phyloP scores from a whole-genome alignment of 1,140 invertebrate genomes.

The Acromyrmex heyeri region DNA sequence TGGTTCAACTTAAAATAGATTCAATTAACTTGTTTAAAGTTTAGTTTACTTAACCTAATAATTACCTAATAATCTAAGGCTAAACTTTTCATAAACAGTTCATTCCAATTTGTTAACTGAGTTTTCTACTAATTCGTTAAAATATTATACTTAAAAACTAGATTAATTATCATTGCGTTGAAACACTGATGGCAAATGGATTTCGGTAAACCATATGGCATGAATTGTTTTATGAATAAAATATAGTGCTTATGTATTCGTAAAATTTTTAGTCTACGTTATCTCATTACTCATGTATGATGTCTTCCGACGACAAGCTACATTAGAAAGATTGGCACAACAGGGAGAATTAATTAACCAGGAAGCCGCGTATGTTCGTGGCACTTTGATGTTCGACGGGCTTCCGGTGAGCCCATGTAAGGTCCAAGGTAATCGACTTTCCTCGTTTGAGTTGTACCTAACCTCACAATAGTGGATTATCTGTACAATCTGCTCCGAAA shows the following conservation, averaged over 20 bases:
- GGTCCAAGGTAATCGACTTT: conserved; percentile 80
- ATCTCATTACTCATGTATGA: background rate
- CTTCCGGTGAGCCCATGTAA: conserved; percentile 77
- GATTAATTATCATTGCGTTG: background rate
- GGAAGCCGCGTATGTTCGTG: conserved; percentile 72
- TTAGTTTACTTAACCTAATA: background rate
- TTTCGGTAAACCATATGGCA: background rate
- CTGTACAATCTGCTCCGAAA: conserved; percentile 48
- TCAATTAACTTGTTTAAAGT: background rate
- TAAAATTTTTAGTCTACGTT: background rate
- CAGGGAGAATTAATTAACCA: conserved; percentile 80
- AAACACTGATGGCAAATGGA: background rate
- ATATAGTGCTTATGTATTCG: background rate
- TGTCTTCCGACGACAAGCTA: background rate
- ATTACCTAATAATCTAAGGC: background rate
- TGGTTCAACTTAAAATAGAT: background rate
- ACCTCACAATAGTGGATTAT: conserved; percentile 68
- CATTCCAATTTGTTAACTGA: background rate
- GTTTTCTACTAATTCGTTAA: background rate
- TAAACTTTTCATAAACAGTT: background rate
- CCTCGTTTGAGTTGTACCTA: conserved; percentile 69
- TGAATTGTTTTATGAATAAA: background rate
- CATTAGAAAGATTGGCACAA: conserved; percentile 40
- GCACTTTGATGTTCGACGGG: conserved; percentile 80
- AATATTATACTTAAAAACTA: background rate